phyloP scores from a whole-genome alignment of 2,113 vertebrate genomes.

The Microcebus murinus region DNA sequence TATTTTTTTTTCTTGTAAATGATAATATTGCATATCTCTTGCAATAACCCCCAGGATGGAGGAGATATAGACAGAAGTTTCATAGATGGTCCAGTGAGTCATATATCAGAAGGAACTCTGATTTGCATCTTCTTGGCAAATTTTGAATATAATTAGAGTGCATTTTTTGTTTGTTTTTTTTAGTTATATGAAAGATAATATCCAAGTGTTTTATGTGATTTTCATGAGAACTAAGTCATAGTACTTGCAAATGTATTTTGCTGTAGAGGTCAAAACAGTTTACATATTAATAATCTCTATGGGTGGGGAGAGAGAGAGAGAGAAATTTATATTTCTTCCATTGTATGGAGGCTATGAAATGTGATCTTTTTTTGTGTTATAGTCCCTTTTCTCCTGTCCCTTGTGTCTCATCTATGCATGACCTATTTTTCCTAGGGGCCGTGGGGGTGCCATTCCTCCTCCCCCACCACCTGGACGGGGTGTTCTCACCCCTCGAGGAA shows the following conservation, averaged over 20 bases:
- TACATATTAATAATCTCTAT: background rate
- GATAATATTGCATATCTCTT: background rate
- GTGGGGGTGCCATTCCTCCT: slow-evolving; percentile 89
- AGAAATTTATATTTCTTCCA: background rate
- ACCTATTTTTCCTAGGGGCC: slow-evolving; percentile 87
- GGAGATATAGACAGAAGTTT: background rate
- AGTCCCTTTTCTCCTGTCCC: background rate
- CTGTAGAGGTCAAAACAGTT: background rate
- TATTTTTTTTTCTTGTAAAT: background rate
- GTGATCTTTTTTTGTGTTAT: background rate
- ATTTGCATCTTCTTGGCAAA: background rate
- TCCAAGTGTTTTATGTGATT: background rate
- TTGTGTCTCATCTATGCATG: background rate
- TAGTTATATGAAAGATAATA: background rate
- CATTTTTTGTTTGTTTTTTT: background rate
- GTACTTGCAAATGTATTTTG: background rate
- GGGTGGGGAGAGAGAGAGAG: background rate
- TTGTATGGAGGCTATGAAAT: background rate
- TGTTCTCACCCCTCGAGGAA: slow-evolving; percentile 90
- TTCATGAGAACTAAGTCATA: background rate
- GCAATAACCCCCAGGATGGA: background rate
- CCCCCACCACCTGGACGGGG: slow-evolving; percentile 90
- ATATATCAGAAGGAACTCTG: background rate
- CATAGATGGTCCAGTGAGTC: background rate
- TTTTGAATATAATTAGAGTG: background rate